phyloP scores from a whole-genome alignment of 2,797 vertebrate genomes.

The Urocyon cinereoargenteus region DNA sequence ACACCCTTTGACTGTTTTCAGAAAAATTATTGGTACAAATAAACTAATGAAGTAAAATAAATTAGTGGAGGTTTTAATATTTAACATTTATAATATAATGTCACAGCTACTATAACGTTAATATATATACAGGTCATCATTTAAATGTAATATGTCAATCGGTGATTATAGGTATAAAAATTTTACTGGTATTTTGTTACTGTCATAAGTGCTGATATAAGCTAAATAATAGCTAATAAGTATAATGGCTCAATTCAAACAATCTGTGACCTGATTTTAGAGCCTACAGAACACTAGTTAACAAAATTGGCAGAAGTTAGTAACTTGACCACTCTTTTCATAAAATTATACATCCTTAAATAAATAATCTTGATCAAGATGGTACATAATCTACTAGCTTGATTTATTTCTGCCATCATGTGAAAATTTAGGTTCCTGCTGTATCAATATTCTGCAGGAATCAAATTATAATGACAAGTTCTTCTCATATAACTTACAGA shows the following conservation, averaged over 20 bases:
- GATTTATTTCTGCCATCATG: not conserved
- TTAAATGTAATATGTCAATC: conserved; percentile 57
- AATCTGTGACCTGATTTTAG: conserved; percentile 8
- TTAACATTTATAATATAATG: not conserved
- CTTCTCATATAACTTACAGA: not conserved
- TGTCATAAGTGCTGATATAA: not conserved
- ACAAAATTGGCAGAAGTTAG: not conserved
- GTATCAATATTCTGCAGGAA: not conserved
- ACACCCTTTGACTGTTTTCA: conserved; percentile 18
- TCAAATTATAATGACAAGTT: not conserved
- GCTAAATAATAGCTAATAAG: conserved; percentile 54
- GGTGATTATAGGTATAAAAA: conserved; percentile 27
- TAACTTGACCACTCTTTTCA: not conserved
- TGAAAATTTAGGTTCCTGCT: not conserved
- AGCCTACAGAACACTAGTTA: not conserved
- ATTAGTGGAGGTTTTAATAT: not conserved
- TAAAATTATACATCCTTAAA: not conserved
- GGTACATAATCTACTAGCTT: not conserved
- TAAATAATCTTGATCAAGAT: not conserved
- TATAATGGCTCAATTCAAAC: conserved; percentile 14
- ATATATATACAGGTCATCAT: conserved; percentile 17
- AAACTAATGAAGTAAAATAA: conserved; percentile 50
- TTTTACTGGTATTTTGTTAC: conserved; percentile 47
- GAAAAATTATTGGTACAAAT: not conserved
- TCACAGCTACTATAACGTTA: conserved; percentile 40